Evolutionary conservation across 2,113 vertebrate genomes (phyloP).

Genomic region (Empidonax alnorum): DNA sequence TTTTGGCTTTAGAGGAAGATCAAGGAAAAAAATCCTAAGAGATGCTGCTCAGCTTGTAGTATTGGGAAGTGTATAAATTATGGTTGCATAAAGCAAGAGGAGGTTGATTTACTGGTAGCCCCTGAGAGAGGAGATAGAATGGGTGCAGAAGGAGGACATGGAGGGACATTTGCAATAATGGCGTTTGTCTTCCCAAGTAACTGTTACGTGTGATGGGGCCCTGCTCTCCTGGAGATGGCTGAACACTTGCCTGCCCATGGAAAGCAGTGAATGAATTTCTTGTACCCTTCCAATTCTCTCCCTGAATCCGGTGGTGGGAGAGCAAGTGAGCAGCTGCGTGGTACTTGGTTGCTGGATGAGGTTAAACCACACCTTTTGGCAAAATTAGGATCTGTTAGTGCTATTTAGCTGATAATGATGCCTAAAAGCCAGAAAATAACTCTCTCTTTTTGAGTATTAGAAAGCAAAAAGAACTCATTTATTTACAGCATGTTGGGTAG

Average conservation of each 20-base stretch:
- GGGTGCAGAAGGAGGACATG: not conserved
- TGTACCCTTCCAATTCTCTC: not conserved
- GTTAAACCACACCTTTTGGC: not conserved
- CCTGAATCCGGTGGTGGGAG: not conserved
- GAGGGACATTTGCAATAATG: not conserved
- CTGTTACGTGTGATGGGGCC: accelerated
- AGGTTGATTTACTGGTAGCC: not conserved
- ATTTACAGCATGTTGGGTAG: too few species aligned
- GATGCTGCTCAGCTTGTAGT: too few species aligned
- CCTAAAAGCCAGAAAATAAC: too few species aligned
- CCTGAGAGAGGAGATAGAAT: not conserved
- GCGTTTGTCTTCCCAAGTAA: not conserved
- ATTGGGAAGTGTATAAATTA: too few species aligned
- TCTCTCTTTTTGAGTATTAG: too few species aligned
- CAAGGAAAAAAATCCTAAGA: too few species aligned
- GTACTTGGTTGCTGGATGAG: not conserved
- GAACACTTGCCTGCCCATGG: not conserved
- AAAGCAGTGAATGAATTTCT: not conserved
- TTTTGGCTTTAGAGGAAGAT: too few species aligned
- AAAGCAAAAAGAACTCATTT: too few species aligned
- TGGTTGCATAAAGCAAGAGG: too few species aligned
- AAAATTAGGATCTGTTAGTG: not conserved
- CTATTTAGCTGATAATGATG: not conserved
- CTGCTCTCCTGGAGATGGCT: not conserved
- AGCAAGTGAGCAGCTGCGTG: not conserved